Conservation (phyloP, 2,113 vertebrate species). For the Halcyon malimbica region DNA sequence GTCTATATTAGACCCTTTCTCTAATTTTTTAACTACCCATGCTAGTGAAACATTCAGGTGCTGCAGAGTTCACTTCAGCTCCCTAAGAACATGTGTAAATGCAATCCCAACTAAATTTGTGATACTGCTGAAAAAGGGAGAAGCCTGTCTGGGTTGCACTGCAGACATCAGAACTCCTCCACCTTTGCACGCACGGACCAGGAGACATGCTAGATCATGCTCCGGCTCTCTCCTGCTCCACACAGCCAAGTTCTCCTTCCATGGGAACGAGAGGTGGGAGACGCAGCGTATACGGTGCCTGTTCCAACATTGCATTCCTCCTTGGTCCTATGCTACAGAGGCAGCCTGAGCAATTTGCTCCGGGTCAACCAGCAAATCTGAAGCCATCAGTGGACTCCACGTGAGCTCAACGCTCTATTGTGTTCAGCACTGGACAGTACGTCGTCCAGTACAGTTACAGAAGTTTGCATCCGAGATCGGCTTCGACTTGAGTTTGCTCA, state of each 20-base stretch:
- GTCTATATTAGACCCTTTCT: not conserved
- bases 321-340: not conserved
- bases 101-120: not conserved
- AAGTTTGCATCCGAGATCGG: not conserved
- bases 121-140: not conserved
- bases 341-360: not conserved
- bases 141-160: not conserved
- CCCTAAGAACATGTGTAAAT: not conserved
- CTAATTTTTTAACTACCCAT: not conserved
- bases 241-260: not conserved
- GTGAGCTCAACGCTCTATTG: not conserved
- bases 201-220: not conserved
- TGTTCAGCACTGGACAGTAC: not conserved
- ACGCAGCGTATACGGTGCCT: fast-evolving
- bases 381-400: not conserved
- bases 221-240: not conserved
- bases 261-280: not conserved
- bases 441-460: not conserved
- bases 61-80: not conserved
- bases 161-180: not conserved
- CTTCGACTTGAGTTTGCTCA: not conserved
- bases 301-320: not conserved
- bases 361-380: not conserved
- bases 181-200: fast-evolving
- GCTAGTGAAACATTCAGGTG: not conserved